Evolutionary conservation across 2,797 vertebrate genomes (phyloP).

Genomic region (Hyperoplus immaculatus): DNA sequence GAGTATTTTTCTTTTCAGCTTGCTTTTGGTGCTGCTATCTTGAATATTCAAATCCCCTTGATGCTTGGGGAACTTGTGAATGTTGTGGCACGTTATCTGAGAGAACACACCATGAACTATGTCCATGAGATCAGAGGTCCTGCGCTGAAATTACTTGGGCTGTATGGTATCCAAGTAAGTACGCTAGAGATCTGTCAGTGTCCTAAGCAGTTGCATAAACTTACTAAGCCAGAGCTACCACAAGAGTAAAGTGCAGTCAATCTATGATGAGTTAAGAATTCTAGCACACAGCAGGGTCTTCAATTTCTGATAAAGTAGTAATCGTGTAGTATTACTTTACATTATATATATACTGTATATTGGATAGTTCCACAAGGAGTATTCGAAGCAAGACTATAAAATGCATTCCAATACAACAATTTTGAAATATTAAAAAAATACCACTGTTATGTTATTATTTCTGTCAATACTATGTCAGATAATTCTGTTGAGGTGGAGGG

Average conservation of each 20-base stretch:
- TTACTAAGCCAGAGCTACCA: neutral
- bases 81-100: conserved; percentile 89
- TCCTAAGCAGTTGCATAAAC: neutral
- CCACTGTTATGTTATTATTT: neutral
- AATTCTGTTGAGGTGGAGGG: too few relatives aligned
- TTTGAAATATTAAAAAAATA: neutral
- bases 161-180: conserved; percentile 91
- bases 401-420: neutral
- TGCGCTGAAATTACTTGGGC: conserved; percentile 85
- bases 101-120: conserved; percentile 85
- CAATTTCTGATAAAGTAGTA: too few relatives aligned
- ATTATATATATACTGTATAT: too few relatives aligned
- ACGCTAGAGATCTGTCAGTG: neutral
- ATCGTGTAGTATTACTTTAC: too few relatives aligned
- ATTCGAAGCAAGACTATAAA: neutral
- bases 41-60: conserved; percentile 93
- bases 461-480: too few relatives aligned
- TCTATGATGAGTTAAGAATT: too few relatives aligned
- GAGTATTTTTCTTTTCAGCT: conserved; percentile 81
- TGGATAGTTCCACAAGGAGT: too few relatives aligned
- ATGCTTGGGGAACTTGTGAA: conserved; percentile 95
- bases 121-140: conserved; percentile 86
- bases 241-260: neutral
- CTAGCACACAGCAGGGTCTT: too few relatives aligned
- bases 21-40: conserved; percentile 90